Base-by-base conservation (phyloP, 2,113 vertebrate species). In the Hippocampus zosterae region DNA sequence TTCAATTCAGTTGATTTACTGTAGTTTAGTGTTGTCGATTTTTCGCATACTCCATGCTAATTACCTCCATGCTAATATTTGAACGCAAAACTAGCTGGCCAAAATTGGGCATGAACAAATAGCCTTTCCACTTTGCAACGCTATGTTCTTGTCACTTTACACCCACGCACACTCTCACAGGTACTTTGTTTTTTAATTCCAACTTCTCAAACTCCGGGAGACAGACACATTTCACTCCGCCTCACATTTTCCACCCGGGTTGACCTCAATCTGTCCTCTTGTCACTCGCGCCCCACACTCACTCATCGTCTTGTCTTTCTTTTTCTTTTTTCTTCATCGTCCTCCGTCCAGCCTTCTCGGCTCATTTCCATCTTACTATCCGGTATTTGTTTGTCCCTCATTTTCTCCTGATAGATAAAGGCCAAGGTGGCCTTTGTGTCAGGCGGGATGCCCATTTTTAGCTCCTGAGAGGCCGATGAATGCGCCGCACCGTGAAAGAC, bases 261-360 rank as follows among this genome's bases (percentile, higher is more conserved):
- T 83, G 81, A 87, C 85, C 84, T 75, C 78, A 82, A 84, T 87
- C 76, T 83, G 78, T 86, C 78, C 75, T 73, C 66, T 68, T 73
- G 77, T 82, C 57, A 70, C 75, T 67, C 69, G 44, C 44, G 63
- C 69, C 60, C 63, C 73, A 44, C 61, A 23, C 61, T 63, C 52
- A 10, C 52, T 55, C 52, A 65, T 82, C 75, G 67, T 66, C 65
- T n/a, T 11, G 21, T 23, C 8, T 55, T 21, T 23, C 8, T 55
- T 21, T 52, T 50, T 50, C 21, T 50, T 50, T 8, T 21, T 19
- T 73, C 37, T 63, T 56, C 62, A 33, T 27, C 50, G 59, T 66
- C 44, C 21, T 56, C 68, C 8, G 46, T 69, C 81, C 71, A 53
- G 65, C 70, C 61, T 37, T 68, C 76, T 61, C 21, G 44, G 46